Base-by-base conservation (phyloP, 2,888 invertebrate species). In the Dasypogon diadema region DNA sequence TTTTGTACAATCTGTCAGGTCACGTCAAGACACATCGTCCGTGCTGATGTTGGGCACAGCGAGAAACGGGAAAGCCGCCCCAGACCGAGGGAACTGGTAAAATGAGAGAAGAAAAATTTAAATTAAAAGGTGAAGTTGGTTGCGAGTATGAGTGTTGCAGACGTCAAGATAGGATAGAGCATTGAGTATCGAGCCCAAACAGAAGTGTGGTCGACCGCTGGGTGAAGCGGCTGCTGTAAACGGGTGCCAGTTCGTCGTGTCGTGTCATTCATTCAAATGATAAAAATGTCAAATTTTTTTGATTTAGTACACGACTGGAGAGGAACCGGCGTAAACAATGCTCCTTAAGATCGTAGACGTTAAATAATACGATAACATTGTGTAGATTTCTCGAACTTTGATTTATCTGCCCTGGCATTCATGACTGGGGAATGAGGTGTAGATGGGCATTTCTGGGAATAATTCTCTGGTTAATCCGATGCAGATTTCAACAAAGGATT, bases 1-100 rank as follows among this genome's bases (percentile, higher is more conserved):
- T 80, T 80, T 80, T 80, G 80, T 80, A 81, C 79, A 81, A 81
- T 79, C 80, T 80, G 80, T 80, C 80, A 80, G 80, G 79, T 79
- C 80, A 79, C 78, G 80, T 81, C 80, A 80, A 79, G 80, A 60
- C 74, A 74, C 63, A 74, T 74, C 63, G 63, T 74, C 51, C 48
- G 63, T 18, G 54, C n/a, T 21, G 54, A 48, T 74, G 74, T 46
- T 55, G 72, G 55, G 72, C 37, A 72, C 34, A 58, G 48, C 26
- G 30, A 42, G 46, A 26, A n/a, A 10, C 24, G 16, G 60, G 60
- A 56, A 24, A 26, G 24, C 51, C 46, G 70, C 30, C 26, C 14
- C 16, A 21, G 54, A 4, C 51, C 21, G 18, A 18, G 46, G 24
- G 21, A 54, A 30, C n/a, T 16, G 14, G 14, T 4, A 54, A 21